A percentile compares a stretch with the other conserved stretches of the same genome.
phyloP scores from a whole-genome alignment of 1,140 invertebrate genomes.

The Chionoecetes opilio region DNA sequence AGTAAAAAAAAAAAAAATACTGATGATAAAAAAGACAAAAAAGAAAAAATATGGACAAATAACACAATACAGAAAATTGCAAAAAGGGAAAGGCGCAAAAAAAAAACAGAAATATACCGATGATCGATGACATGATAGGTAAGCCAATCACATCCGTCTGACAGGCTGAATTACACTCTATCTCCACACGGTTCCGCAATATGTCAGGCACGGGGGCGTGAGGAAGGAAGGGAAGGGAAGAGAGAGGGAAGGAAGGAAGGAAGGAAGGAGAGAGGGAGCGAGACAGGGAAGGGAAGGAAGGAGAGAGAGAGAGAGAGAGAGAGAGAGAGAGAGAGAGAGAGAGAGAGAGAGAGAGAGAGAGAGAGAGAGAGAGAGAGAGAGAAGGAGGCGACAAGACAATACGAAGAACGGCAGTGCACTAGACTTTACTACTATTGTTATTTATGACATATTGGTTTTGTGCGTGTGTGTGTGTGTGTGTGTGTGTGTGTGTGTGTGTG shows the following conservation, averaged over 20 bases:
- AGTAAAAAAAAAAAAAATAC: not conserved
- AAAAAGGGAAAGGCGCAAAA: not conserved
- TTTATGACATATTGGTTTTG: constrained; percentile 7
- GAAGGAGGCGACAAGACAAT: not conserved
- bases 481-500: not conserved
- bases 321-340: no score
- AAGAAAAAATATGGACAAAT: not conserved
- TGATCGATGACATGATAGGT: not conserved
- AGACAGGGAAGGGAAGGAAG: not conserved
- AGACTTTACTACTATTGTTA: not conserved
- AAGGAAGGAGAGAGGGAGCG: not conserved
- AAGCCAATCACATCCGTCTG: not conserved
- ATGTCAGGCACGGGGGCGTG: not conserved
- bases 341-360: no score
- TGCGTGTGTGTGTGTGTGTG: constrained; percentile 23
- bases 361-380: no score
- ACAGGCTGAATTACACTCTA: no score
- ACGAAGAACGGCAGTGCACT: not conserved
- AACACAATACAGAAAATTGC: not conserved
- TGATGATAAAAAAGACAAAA: not conserved
- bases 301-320: no score
- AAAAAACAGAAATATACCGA: not conserved
- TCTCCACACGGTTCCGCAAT: no score
- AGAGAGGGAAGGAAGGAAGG: not conserved
- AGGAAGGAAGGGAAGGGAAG: not conserved